phyloP scores from a whole-genome alignment of 2,888 invertebrate species.

The Troides oblongomaculatus region DNA sequence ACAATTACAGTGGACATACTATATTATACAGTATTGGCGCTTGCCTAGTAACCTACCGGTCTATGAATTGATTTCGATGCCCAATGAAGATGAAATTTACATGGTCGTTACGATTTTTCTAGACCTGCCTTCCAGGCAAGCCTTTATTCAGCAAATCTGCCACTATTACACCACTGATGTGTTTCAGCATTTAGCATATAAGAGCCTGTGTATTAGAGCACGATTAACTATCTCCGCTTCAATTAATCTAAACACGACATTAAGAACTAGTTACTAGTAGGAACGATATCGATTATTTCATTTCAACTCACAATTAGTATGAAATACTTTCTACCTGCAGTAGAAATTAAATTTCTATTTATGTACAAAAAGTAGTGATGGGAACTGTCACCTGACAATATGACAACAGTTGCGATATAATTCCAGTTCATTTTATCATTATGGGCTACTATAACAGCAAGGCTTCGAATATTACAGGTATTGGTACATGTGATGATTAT shows the following conservation, averaged over 20 bases:
- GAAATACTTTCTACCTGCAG: not conserved
- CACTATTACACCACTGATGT: too few species aligned
- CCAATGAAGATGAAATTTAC: too few species aligned
- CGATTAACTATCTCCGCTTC: too few species aligned
- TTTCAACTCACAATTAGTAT: not conserved
- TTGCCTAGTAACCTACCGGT: too few species aligned
- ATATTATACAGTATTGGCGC: too few species aligned
- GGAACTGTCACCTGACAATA: conserved; percentile 17
- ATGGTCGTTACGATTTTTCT: too few species aligned
- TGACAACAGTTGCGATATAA: conserved; percentile 7
- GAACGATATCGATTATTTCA: not conserved
- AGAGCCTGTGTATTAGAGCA: too few species aligned
- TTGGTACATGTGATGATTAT: not conserved
- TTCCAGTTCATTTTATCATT: conserved; percentile 1
- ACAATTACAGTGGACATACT: too few species aligned
- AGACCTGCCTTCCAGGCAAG: too few species aligned
- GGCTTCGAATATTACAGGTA: not conserved
- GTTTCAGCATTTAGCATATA: too few species aligned
- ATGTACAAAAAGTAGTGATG: conserved; percentile 10
- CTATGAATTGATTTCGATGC: too few species aligned
- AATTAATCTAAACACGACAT: not conserved
- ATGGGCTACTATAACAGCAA: not conserved
- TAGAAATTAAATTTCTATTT: conserved; percentile 20
- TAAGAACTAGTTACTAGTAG: not conserved
- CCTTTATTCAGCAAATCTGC: too few species aligned